Base-by-base conservation (phyloP, 2,113 vertebrate species). In the Mormyrus iriodes region DNA sequence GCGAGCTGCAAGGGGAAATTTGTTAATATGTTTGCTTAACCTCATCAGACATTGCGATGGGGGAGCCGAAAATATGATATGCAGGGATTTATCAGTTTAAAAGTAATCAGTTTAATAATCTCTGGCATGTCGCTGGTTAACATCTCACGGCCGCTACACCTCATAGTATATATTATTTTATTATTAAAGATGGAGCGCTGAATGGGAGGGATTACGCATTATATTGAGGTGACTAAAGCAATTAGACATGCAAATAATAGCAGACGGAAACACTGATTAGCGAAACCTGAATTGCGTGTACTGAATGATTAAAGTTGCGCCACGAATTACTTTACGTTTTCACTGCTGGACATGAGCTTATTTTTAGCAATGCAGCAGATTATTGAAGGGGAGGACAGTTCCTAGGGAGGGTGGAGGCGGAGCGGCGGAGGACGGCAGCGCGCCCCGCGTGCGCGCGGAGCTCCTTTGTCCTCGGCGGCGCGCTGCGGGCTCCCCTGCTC, bases 21-120 rank as follows among this genome's bases (percentile, higher is more conserved):
- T 95, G 94, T 93, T 96, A 96, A 97, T 95, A 95, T 94, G 96
- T 96, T 95, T 95, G 95, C 95, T 95, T 95, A 95, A 95, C 95
- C 95, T 95, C 95, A 95, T 96, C 94, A 95, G 94, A 91, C 93
- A 94, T 93, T 90, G 92, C 94, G 96, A 96, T 96, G n/a, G 86
- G 19, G 86, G 96, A 96, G 95, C 91, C 89, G 15, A 42, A 65
- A 55, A 48, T 31, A 73, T 61, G 93, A 92, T 94, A 95, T 92
- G 85, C 92, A 92, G 92, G 91, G 90, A 90, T 92, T 92, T 92
- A 92, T 94, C 94, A 93, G 55, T 88, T 90, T 86, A 91, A 69
- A 48, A 86, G 82, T 42, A 42, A 88, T 88, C 87, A 88, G 58
- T 79, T 53, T 21, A 88, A 89, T 87, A 88, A 85, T 89, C 83